Conservation (phyloP, 2,888 invertebrate species). For the Phengaris arion region DNA sequence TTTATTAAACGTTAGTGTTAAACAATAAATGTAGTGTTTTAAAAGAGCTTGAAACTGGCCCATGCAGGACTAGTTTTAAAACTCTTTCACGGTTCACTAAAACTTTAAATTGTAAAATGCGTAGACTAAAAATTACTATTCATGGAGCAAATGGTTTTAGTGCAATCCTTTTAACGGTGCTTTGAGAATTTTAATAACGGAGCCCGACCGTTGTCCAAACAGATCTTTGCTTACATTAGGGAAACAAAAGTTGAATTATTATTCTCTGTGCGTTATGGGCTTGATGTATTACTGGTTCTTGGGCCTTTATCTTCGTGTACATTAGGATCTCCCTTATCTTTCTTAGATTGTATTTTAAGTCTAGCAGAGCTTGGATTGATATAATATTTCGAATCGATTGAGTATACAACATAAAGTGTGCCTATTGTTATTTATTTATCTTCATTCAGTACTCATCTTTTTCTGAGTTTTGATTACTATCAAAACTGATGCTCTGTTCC, state of each 20-base stretch:
- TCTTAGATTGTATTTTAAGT: too few relatives aligned
- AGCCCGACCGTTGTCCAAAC: slow-evolving; percentile 48
- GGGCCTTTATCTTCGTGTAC: slow-evolving; percentile 39
- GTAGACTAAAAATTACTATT: slow-evolving; percentile 25
- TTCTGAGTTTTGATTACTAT: too few relatives aligned
- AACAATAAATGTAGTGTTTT: too few relatives aligned
- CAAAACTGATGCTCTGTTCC: too few relatives aligned
- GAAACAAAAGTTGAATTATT: slow-evolving; percentile 61
- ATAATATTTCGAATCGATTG: too few relatives aligned
- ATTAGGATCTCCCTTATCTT: neutral
- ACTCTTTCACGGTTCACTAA: neutral
- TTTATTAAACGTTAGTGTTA: too few relatives aligned
- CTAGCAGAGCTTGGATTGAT: too few relatives aligned
- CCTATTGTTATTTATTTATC: too few relatives aligned
- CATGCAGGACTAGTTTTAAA: neutral
- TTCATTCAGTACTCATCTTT: too few relatives aligned
- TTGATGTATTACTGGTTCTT: slow-evolving; percentile 39
- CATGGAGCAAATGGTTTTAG: slow-evolving; percentile 31
- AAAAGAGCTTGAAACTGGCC: too few relatives aligned
- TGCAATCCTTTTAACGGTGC: slow-evolving; percentile 58
- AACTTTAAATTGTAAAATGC: slow-evolving; percentile 9
- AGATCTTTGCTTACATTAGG: slow-evolving; percentile 57
- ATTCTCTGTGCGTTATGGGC: slow-evolving; percentile 41
- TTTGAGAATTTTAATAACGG: slow-evolving; percentile 64
- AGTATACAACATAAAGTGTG: too few relatives aligned